Base-by-base conservation (phyloP, 1,140 invertebrate species). In the Chymomyza costata region DNA sequence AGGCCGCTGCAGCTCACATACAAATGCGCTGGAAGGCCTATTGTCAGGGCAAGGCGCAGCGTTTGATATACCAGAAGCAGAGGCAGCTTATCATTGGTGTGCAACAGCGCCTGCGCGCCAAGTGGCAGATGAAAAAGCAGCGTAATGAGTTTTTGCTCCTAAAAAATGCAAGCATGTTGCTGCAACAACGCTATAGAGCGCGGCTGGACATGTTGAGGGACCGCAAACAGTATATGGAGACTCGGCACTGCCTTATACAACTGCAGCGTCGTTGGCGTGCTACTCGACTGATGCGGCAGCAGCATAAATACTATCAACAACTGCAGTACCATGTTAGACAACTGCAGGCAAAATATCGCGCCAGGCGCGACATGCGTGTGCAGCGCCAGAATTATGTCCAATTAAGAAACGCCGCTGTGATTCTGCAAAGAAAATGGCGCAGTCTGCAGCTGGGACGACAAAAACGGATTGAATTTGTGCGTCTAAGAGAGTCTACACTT, bases 161-260 rank as follows among this genome's bases (percentile, higher is more conserved):
- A 0, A 86, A 66, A 47, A 57, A 46, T 1, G 56, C 86, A 3
- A 70, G 76, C 0, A 48, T 88, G 1, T 6, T 58, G 2, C 49
- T 89, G 13, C 87, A 89, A 21, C 11, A 14, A 6, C 46, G 57
- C 5, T 84, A 69, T 43, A 61, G 74, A 7, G 44, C 68, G 6
- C 55, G 40, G 1, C 40, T 51, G 2, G 14, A 30, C 10, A 84
- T 81, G 65, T 30, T 44, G 1, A 32, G 41, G 15, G 35, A 50
- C 17, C 64, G 55, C 28, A 45, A 40, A 8, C 17, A 17, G 3
- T 88, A 85, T 58, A 25, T 54, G 1, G 59, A 43, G 17, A 55
- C 41, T 1, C 56, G 62, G 2, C 30, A 59, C 2, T 37, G 38
- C 17, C 25, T 48, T 5, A 11, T 76, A n/a, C 43, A 39, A 3